Evolutionary conservation across 2,113 vertebrate genomes (phyloP).

Genomic region (Podarcis raffonei): DNA sequence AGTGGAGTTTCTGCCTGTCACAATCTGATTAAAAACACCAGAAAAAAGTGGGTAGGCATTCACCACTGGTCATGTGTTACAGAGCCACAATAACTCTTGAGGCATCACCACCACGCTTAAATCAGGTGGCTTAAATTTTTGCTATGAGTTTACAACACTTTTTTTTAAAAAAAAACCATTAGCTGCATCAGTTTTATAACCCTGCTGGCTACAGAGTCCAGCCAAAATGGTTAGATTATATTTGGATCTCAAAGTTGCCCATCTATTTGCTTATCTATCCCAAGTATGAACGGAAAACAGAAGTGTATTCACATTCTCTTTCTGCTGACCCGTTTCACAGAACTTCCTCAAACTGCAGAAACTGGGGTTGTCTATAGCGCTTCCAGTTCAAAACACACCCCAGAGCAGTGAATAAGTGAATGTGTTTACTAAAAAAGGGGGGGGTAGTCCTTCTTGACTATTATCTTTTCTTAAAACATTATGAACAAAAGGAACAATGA

Average conservation of each 20-base stretch:
- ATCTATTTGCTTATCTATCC: neutral
- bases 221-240: neutral
- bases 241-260: neutral
- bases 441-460: slow-evolving; percentile 31
- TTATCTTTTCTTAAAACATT: slow-evolving; percentile 42
- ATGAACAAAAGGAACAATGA: slow-evolving; percentile 49
- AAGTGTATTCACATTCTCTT: neutral
- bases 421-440: slow-evolving; percentile 14
- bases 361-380: neutral
- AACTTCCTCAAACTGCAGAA: neutral
- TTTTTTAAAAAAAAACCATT: slow-evolving; percentile 2
- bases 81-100: neutral
- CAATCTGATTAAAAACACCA: neutral
- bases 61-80: neutral
- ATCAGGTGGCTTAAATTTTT: too few species aligned
- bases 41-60: neutral
- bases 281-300: slow-evolving; percentile 18
- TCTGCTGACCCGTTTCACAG: too few species aligned
- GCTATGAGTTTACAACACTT: neutral
- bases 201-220: neutral
- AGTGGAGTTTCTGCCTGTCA: neutral
- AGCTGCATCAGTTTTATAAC: slow-evolving; percentile 2
- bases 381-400: neutral
- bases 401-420: neutral
- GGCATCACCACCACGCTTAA: neutral